phyloP scores from a whole-genome alignment of 2,113 vertebrate genomes.

The Willisornis vidua region DNA sequence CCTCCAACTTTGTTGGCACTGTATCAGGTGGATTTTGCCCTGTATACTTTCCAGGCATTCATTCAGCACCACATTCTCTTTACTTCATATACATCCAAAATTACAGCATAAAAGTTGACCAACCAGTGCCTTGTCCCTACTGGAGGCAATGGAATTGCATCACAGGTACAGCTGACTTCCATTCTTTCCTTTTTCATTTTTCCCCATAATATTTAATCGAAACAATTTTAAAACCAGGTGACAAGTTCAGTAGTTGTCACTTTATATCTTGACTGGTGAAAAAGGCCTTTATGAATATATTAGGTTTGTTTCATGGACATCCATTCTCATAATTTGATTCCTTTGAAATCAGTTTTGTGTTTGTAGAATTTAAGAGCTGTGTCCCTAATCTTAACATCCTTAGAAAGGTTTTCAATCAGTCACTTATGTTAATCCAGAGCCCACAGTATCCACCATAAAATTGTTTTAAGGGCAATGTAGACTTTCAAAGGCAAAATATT shows the following conservation, averaged over 20 bases:
- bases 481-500: slow-evolving; percentile 34
- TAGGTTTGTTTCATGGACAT: neutral
- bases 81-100: neutral
- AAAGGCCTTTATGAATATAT: neutral
- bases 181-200: neutral
- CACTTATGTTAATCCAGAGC: slow-evolving; percentile 16
- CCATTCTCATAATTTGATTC: neutral
- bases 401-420: slow-evolving; percentile 37
- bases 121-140: neutral
- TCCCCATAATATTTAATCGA: neutral
- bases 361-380: slow-evolving; percentile 28
- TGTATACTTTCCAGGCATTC: neutral
- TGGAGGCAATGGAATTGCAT: neutral
- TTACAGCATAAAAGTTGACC: neutral
- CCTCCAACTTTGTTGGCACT: neutral
- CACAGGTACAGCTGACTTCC: neutral
- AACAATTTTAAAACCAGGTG: neutral
- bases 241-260: neutral
- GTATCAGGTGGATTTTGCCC: neutral
- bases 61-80: neutral
- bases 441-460: slow-evolving; percentile 54
- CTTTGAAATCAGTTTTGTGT: slow-evolving; percentile 24
- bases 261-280: neutral
- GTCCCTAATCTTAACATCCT: slow-evolving; percentile 27
- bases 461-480: slow-evolving; percentile 27